These are phyloP conservation scores for Coregonus clupeaformis DNA, from an alignment of 2,113 vertebrate species.

Conservation along the genomic window DNA sequence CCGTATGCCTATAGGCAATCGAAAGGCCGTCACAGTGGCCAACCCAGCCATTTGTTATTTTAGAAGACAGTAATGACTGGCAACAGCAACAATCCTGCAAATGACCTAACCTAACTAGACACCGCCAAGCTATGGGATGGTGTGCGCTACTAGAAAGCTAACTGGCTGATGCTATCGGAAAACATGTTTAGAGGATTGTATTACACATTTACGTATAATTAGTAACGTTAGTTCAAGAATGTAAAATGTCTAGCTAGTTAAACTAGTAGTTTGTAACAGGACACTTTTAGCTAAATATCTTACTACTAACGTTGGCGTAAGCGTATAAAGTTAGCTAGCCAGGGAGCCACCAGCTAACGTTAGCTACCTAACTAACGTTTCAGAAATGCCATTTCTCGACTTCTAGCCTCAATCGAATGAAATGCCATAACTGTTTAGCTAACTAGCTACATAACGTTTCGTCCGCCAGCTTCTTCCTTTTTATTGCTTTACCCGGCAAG, in stretches of 20 bases:
- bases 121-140: not conserved
- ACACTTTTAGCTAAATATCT: too few relatives aligned
- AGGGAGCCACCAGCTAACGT: not conserved
- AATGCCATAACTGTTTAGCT: not conserved
- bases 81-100: too few relatives aligned
- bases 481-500: not conserved
- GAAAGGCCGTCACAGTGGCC: not conserved
- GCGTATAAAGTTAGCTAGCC: not conserved
- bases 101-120: not conserved
- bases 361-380: not conserved
- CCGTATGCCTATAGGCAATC: constrained; percentile 68
- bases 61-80: not conserved
- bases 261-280: too few relatives aligned
- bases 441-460: not conserved
- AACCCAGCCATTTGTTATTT: not conserved
- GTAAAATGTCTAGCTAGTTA: too few relatives aligned
- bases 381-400: too few relatives aligned
- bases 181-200: too few relatives aligned
- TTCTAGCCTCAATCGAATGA: too few relatives aligned
- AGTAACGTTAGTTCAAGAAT: too few relatives aligned
- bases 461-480: not conserved
- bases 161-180: too few relatives aligned
- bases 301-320: too few relatives aligned
- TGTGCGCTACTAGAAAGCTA: too few relatives aligned
- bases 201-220: too few relatives aligned